These are phyloP conservation scores for Aphelenchoides fujianensis DNA, from an alignment of 1,140 invertebrate species.

Conservation along the genomic window DNA sequence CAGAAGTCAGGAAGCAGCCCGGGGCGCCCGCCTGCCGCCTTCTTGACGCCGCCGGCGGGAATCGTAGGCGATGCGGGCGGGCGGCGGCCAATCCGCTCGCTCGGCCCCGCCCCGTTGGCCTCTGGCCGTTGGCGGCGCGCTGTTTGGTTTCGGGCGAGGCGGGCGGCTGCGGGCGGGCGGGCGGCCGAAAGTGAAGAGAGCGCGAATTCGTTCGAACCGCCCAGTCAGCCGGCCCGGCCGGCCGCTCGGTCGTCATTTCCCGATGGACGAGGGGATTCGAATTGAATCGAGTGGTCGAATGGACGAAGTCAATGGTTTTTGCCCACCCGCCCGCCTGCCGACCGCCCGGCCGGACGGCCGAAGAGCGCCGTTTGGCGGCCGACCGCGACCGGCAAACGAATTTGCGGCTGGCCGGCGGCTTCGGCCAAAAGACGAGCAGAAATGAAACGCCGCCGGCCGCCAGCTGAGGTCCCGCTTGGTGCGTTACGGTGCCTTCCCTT, in stretches of 20 bases:
- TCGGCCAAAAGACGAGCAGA: not conserved
- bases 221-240: too few species aligned
- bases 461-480: not conserved
- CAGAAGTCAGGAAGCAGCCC: not conserved
- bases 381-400: too few species aligned
- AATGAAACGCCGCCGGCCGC: not conserved
- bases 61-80: not conserved
- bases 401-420: not conserved
- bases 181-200: conserved; percentile 2
- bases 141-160: not conserved
- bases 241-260: not conserved
- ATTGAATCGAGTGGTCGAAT: not conserved
- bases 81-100: not conserved
- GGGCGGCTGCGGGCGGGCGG: not conserved
- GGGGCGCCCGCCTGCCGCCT: not conserved
- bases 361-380: too few species aligned
- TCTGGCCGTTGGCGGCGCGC: not conserved
- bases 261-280: not conserved
- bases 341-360: too few species aligned
- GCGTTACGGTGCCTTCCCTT: too few species aligned
- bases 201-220: not conserved
- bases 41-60: not conserved
- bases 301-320: not conserved
- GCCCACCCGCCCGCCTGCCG: not conserved
- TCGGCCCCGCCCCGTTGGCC: not conserved